phyloP scores from a whole-genome alignment of 2,888 invertebrate genomes.

The Kuschelorhynchus macadamiae region DNA sequence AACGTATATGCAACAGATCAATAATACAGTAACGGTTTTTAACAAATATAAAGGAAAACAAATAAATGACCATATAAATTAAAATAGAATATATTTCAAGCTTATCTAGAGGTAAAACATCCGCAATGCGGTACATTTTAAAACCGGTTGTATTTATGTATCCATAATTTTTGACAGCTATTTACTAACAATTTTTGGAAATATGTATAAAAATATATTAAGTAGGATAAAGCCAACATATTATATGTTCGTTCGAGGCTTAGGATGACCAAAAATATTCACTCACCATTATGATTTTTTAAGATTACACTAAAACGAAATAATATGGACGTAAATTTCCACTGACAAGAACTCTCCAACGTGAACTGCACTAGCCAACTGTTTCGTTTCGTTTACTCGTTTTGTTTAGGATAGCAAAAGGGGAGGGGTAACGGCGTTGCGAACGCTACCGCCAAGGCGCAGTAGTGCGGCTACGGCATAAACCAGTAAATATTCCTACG shows the following conservation, averaged over 20 bases:
- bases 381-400: slow-evolving; percentile 65
- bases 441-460: slow-evolving; percentile 67
- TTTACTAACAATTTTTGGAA: slow-evolving; percentile 53
- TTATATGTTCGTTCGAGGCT: slow-evolving; percentile 39
- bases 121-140: slow-evolving; percentile 66
- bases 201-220: slow-evolving; percentile 53
- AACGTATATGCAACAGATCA: slow-evolving; percentile 58
- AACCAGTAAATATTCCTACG: slow-evolving; percentile 69
- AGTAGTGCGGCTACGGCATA: slow-evolving; percentile 69
- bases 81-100: neutral
- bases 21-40: slow-evolving; percentile 46
- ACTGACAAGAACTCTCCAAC: slow-evolving; percentile 58
- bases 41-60: slow-evolving; percentile 10
- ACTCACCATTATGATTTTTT: slow-evolving; percentile 69
- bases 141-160: slow-evolving; percentile 62
- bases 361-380: slow-evolving; percentile 66
- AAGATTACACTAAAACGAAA: slow-evolving; percentile 64
- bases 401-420: slow-evolving; percentile 63
- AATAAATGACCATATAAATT: too few species aligned
- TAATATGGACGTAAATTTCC: slow-evolving; percentile 59
- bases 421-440: slow-evolving; percentile 59
- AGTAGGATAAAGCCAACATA: slow-evolving; percentile 18
- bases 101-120: slow-evolving; percentile 4
- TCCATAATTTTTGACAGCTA: slow-evolving; percentile 61
- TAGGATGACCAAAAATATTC: slow-evolving; percentile 58